phyloP scores from a whole-genome alignment of 1,140 invertebrate species.

The Dendrolimus kikuchii region DNA sequence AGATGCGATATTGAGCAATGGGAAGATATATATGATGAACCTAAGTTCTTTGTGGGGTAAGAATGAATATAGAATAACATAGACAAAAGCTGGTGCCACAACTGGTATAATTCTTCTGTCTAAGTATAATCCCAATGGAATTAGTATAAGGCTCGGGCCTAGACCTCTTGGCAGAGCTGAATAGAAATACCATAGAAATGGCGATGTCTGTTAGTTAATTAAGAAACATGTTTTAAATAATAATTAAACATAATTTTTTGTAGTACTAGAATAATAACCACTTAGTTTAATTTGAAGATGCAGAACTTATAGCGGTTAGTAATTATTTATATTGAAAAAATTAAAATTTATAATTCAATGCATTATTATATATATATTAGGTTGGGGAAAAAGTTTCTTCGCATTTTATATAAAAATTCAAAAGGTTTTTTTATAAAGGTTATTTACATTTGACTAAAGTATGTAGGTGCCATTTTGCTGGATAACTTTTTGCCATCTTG shows the following conservation, averaged over 20 bases:
- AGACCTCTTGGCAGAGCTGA: constrained; percentile 95
- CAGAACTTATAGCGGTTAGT: too few relatives aligned
- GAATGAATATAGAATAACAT: constrained; percentile 93
- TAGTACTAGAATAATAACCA: not conserved
- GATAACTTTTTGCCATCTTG: too few relatives aligned
- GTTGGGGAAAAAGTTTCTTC: too few relatives aligned
- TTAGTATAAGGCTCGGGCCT: constrained; percentile 83
- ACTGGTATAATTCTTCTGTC: constrained; percentile 81
- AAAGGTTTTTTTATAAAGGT: too few relatives aligned
- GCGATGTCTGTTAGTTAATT: constrained; percentile 82
- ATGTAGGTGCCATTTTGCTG: too few relatives aligned
- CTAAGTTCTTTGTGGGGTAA: constrained; percentile 98
- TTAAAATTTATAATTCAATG: too few relatives aligned
- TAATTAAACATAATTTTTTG: not conserved
- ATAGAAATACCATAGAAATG: constrained; percentile 99
- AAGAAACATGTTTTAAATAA: constrained; percentile 36
- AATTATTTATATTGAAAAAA: too few relatives aligned
- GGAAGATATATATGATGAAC: constrained; percentile 98
- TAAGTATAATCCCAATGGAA: constrained; percentile 85
- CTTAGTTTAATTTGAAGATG: too few relatives aligned
- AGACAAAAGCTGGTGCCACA: constrained; percentile 84
- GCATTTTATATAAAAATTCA: too few relatives aligned
- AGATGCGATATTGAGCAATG: constrained; percentile 92
- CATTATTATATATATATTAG: too few relatives aligned
- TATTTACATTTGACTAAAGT: too few relatives aligned